Evolutionary conservation across 2,113 vertebrate genomes (phyloP).

Genomic region (Equus quagga): DNA sequence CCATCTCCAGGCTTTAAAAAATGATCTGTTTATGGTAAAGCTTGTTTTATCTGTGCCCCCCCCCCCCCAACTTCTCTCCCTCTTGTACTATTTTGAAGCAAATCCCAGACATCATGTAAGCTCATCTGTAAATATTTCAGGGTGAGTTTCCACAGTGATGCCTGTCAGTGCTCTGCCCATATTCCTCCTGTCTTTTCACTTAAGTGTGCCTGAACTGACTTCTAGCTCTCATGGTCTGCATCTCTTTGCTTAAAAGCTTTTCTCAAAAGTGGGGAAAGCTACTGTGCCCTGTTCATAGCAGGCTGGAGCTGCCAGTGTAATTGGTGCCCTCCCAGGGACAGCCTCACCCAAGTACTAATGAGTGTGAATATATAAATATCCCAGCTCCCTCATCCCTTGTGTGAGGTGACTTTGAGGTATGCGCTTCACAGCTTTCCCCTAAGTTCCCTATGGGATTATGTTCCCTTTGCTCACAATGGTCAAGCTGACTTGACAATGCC

Average conservation of each 20-base stretch:
- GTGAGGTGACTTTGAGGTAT: neutral
- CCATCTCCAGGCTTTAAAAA: neutral
- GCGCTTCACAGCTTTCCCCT: neutral
- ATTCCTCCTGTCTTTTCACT: neutral
- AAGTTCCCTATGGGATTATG: neutral
- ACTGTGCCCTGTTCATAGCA: neutral
- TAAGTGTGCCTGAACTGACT: neutral
- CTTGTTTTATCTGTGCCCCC: neutral
- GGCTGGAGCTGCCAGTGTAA: neutral
- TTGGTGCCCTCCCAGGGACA: neutral
- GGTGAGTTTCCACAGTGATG: neutral
- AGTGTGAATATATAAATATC: neutral
- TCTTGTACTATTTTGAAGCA: constrained; percentile 2
- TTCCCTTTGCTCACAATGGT: neutral
- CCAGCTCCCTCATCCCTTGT: neutral
- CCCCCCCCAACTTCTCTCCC: neutral
- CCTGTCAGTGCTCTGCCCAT: neutral
- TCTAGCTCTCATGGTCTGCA: neutral
- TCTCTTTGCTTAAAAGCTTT: neutral
- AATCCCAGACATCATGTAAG: neutral
- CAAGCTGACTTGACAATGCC: neutral
- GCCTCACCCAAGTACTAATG: neutral
- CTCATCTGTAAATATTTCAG: neutral
- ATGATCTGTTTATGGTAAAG: neutral
- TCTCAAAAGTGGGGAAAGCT: neutral